Conservation (phyloP, 2,113 vertebrate species). For the Ceyx melanurus region DNA sequence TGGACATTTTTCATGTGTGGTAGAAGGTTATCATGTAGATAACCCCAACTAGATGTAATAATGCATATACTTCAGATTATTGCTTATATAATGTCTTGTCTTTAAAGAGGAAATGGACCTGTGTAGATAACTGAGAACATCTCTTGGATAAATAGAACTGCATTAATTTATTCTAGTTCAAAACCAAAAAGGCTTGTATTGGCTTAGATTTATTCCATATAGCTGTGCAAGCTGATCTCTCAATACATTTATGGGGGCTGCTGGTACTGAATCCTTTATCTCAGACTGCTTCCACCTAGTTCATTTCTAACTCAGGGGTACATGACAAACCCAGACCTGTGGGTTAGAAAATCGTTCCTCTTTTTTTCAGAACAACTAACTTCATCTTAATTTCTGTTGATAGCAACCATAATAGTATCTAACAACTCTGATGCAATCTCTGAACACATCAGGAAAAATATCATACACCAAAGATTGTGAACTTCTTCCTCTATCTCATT, state of each 20-base stretch:
- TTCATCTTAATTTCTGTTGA: background rate
- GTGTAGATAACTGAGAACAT: background rate
- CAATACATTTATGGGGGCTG: background rate
- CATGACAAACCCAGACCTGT: background rate
- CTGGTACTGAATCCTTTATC: background rate
- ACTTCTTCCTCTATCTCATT: background rate
- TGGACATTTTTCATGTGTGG: background rate
- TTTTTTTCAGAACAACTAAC: background rate
- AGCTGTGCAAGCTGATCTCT: background rate
- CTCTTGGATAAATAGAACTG: background rate
- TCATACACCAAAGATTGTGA: background rate
- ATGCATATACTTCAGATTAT: background rate
- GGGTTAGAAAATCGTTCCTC: background rate
- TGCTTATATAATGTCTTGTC: background rate
- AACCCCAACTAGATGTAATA: background rate
- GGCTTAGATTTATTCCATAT: background rate
- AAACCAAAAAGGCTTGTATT: background rate
- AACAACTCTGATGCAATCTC: background rate
- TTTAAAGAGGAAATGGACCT: background rate
- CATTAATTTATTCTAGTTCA: background rate
- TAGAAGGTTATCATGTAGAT: background rate
- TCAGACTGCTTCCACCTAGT: background rate
- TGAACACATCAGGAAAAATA: background rate
- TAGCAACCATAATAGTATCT: background rate
- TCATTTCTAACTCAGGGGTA: background rate